A percentile compares a stretch with the other conserved stretches of the same genome.
Conservation (phyloP, 1,140 invertebrate species). For the Tribolium castaneum region DNA sequence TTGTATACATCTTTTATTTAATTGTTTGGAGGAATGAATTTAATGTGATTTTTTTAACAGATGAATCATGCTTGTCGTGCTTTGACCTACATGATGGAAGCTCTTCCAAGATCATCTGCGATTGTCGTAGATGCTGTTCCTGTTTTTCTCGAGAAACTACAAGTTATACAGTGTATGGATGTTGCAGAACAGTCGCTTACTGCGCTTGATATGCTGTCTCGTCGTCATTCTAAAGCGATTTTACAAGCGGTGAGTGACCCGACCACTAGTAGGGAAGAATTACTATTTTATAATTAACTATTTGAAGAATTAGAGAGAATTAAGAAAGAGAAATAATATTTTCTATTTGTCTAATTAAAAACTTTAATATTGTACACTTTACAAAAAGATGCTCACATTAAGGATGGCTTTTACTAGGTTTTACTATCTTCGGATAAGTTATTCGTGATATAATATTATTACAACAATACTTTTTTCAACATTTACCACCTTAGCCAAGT, state of each 20-base stretch:
- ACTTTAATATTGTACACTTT: too few species aligned
- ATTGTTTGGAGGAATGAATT: neutral
- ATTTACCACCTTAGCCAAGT: too few species aligned
- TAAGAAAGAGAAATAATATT: too few species aligned
- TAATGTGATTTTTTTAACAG: slow-evolving; percentile 63
- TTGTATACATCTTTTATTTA: slow-evolving; percentile 51
- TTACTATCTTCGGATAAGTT: too few species aligned
- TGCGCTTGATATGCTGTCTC: slow-evolving; percentile 95
- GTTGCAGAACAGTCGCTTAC: slow-evolving; percentile 97
- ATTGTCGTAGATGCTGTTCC: slow-evolving; percentile 98
- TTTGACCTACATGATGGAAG: slow-evolving; percentile 99
- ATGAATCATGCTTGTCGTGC: slow-evolving; percentile 99
- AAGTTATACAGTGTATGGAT: slow-evolving; percentile 99
- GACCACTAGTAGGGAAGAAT: too few species aligned
- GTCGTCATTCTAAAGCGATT: slow-evolving; percentile 96
- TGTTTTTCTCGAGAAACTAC: slow-evolving; percentile 93
- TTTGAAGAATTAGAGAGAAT: too few species aligned
- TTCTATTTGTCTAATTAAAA: too few species aligned
- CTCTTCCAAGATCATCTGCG: slow-evolving; percentile 93
- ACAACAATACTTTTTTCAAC: too few species aligned
- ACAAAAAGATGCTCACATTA: too few species aligned
- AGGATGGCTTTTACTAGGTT: too few species aligned
- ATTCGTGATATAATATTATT: too few species aligned
- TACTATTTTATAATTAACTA: too few species aligned
- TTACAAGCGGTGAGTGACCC: slow-evolving; percentile 81